A percentile compares a stretch with the other conserved stretches of the same genome.
Conservation (phyloP, 2,797 vertebrate species). For the Varecia variegata region DNA sequence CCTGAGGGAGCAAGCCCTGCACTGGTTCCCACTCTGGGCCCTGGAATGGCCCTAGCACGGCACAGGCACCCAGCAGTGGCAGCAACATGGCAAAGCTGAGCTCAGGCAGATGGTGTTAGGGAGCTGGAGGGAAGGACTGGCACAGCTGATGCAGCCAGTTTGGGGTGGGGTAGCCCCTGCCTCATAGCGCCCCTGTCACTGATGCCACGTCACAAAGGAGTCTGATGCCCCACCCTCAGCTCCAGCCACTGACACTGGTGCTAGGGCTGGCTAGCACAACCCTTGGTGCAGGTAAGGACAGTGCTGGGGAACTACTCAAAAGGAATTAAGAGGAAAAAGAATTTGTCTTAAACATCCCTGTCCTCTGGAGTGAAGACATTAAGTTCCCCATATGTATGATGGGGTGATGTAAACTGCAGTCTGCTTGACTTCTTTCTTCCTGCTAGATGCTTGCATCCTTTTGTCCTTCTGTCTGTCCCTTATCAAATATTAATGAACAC, state of each 20-base stretch:
- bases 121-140: background rate
- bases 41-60: conserved; percentile 56
- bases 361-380: background rate
- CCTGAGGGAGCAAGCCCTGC: conserved; percentile 4
- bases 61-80: conserved; percentile 62
- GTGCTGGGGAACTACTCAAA: background rate
- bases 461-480: background rate
- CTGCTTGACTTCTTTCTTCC: conserved; percentile 2
- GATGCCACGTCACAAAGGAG: conserved; percentile 67
- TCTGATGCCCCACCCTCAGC: background rate
- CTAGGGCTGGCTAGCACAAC: background rate
- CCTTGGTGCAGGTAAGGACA: background rate
- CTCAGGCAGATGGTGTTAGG: conserved; percentile 29
- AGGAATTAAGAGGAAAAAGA: background rate
- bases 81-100: conserved; percentile 54
- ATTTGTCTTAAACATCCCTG: background rate
- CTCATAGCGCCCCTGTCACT: conserved; percentile 8
- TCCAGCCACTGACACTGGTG: background rate
- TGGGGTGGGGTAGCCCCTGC: background rate
- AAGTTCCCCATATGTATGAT: background rate
- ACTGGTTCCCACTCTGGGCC: conserved; percentile 71
- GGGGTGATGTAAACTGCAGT: background rate
- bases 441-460: background rate
- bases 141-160: background rate
- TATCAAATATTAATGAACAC: background rate